Evolutionary conservation across 2,888 invertebrate species (phyloP), one percentile per base, ranked within the genome.

Genomic region (Dione juno): DNA sequence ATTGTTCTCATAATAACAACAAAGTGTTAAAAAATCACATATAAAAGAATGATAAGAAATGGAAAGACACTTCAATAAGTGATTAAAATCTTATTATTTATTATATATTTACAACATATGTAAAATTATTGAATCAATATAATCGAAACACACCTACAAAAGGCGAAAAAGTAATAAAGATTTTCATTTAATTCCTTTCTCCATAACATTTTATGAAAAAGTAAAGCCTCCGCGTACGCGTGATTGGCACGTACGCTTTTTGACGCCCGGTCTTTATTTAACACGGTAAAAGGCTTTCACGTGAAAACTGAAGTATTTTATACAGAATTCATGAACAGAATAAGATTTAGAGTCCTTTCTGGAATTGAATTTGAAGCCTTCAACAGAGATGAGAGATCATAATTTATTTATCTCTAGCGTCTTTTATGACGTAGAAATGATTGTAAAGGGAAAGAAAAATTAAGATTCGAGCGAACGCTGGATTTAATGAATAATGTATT

Each of bases 181-280:
- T 70, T 74, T 74, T 72, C 72, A 74, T 75, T 75, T 74, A 75
- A 75, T 74, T 74, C 59, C 67, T 28, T 67, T 67, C 64, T 57
- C 67, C 69, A 70, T 75, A 71, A 70, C 68, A 67, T 67, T 75
- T 70, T 74, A 75, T 75, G 74, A 67, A 75, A 72, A 75, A 72
- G 69, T 71, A 74, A 72, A 72, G 67, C 64, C 70, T 67, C 45
- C 70, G 58, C 70, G 65, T 70, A 69, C 70, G 66, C 68, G 69
- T 69, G 69, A 67, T 72, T 71, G 72, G 70, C 75, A 75, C 75
- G 75, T 75, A 74, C 74, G 75, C 70, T 70, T 73, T 75, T 73
- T 70, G 70, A 67, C 67, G 67, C 72, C 64, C 70, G 65, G 72
- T 72, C 72, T 67, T 72, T 72, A 72, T 72, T 72, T 72, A 72